These are phyloP conservation scores for Hemaris fuciformis DNA, from an alignment of 2,888 invertebrate species.

Conservation along the genomic window DNA sequence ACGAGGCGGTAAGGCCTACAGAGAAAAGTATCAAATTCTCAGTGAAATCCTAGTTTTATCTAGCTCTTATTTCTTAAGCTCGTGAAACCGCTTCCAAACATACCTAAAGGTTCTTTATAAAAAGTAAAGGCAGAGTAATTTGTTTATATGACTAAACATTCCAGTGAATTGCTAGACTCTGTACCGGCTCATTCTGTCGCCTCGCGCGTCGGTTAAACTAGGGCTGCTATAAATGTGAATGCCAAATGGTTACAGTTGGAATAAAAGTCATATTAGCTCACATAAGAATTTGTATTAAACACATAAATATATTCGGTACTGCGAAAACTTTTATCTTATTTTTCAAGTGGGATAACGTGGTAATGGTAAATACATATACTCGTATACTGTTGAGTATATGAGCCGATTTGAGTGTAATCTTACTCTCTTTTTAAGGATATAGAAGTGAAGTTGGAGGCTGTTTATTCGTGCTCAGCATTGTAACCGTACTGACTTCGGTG, in stretches of 20 bases:
- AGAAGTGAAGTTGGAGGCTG: no score
- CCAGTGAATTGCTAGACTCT: not conserved
- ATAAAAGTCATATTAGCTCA: not conserved
- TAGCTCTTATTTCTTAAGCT: no score
- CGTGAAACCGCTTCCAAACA: not conserved
- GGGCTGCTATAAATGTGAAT: not conserved
- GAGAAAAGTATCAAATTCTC: no score
- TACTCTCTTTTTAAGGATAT: no score
- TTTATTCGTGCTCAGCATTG: no score
- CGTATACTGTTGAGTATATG: no score
- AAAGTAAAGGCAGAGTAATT: not conserved
- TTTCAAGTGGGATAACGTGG: not conserved
- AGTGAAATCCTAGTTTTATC: no score
- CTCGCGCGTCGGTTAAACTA: not conserved
- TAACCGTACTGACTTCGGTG: no score
- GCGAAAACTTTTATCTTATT: not conserved
- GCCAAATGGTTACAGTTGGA: constrained; percentile 2
- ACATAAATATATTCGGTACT: not conserved
- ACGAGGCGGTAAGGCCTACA: no score
- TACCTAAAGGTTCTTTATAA: not conserved
- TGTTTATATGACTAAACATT: constrained; percentile 5
- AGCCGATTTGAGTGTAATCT: no score
- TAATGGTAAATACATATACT: no score
- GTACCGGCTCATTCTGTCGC: not conserved
- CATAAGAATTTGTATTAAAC: not conserved